phyloP scores from a whole-genome alignment of 2,113 vertebrate genomes.

The Malaclemys terrapin region DNA sequence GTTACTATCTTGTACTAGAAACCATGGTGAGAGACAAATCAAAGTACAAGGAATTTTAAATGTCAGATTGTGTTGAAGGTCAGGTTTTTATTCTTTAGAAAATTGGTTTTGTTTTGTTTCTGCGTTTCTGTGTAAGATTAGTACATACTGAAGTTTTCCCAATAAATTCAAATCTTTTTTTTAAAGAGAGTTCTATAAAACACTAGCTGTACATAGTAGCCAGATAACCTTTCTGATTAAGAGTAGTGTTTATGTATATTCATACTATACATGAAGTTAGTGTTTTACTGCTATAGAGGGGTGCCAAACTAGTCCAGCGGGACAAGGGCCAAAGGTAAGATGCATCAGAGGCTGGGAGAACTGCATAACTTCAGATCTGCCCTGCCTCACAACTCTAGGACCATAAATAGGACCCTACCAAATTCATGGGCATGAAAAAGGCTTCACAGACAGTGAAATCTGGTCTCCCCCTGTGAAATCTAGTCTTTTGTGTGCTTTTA shows the following conservation, averaged over 20 bases:
- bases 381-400: neutral
- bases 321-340: neutral
- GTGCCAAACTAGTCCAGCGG: neutral
- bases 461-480: too few relatives aligned
- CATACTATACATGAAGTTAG: neutral
- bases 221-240: too few relatives aligned
- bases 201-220: neutral
- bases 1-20: neutral
- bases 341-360: neutral
- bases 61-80: neutral
- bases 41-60: neutral
- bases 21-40: neutral
- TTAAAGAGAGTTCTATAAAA: neutral
- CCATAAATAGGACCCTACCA: neutral
- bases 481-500: too few relatives aligned
- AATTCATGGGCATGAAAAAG: too few relatives aligned
- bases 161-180: neutral
- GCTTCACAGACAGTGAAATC: too few relatives aligned
- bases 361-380: neutral
- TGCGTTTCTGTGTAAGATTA: neutral
- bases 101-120: neutral
- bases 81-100: neutral
- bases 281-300: neutral
- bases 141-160: neutral
- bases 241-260: neutral